Base-by-base conservation (phyloP, 2,888 invertebrate species). In the Melinaea marsaeus region DNA sequence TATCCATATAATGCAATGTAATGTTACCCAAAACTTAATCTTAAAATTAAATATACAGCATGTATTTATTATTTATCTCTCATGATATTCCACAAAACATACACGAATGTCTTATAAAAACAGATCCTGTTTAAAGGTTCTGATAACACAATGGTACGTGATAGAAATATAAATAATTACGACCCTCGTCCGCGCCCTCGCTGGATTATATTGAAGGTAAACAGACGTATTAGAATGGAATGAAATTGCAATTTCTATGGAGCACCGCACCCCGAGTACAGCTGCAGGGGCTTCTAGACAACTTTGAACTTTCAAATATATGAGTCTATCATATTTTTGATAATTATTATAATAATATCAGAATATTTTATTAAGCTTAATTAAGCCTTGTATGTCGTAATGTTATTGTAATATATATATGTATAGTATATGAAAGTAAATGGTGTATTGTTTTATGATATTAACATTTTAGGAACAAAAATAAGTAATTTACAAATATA, bases 211-310 rank as follows among this genome's bases (percentile, higher is more conserved):
- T 82, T 75, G 81, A 79, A 86, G 81, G 86, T 86, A 88, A 86
- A 88, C 88, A 89, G 76, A 82, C 82, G 81, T 77, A 85, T 88
- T 87, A 88, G 82, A 85, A 83, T 77, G 80, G 76, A 87, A 86
- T 86, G 82, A 83, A 86, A 86, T 84, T 83, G 85, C 84, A 76
- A 84, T 86, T 85, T 83, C 83, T 80, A 79, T 78, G 73, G 72
- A 72, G 76, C 60, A 69, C 67, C 71, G 67, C 76, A 69, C 79
- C 81, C 58, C 57, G 79, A 45, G 77, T 69, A 80, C 78, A 77
- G 71, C 63, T 60, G 69, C 73, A 73, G 66, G 75, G 54, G 64
- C 68, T 54, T 66, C 58, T 70, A 63, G 69, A 62, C 59, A 42
- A 35, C 22, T 58, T 45, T n/a, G 9, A 37, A 13, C 59, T 2